Evolutionary conservation across 2,797 vertebrate species (phyloP).

Genomic region (Trichosurus vulpecula): DNA sequence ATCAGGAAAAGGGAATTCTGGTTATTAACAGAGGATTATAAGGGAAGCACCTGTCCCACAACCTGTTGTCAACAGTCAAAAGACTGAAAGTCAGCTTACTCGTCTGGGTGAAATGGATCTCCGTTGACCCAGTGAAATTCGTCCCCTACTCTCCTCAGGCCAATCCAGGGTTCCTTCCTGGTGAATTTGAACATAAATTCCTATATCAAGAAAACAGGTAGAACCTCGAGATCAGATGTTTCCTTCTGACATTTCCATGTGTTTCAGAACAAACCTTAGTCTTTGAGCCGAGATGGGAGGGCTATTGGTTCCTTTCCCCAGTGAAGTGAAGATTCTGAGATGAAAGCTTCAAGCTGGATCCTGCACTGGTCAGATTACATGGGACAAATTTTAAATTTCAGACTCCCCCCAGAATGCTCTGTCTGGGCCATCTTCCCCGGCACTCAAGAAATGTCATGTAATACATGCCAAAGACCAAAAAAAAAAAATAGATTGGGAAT

Average conservation of each 20-base stretch:
- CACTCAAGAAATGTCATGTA: background rate
- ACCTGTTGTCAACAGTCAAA: background rate
- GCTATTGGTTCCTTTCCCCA: background rate
- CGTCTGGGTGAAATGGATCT: slow-evolving; percentile 75
- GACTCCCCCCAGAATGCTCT: background rate
- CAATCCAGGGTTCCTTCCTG: slow-evolving; percentile 78
- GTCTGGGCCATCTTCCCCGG: background rate
- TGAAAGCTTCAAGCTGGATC: background rate
- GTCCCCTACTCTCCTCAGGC: slow-evolving; percentile 76
- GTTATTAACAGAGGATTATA: background rate
- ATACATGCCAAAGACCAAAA: background rate
- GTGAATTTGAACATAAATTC: slow-evolving; percentile 81
- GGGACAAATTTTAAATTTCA: background rate
- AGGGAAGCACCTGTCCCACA: background rate
- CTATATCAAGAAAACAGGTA: slow-evolving; percentile 49
- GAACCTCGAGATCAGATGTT: background rate
- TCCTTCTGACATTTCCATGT: background rate
- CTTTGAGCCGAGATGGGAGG: background rate
- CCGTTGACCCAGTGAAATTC: slow-evolving; percentile 79
- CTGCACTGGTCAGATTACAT: background rate
- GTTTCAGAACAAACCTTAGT: background rate
- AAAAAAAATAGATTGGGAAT: background rate
- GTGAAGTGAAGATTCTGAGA: fast-evolving
- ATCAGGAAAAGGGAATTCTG: background rate
- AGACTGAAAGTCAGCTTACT: slow-evolving; percentile 68